phyloP scores from a whole-genome alignment of 2,888 invertebrate genomes.

The Parnassius smintheus region DNA sequence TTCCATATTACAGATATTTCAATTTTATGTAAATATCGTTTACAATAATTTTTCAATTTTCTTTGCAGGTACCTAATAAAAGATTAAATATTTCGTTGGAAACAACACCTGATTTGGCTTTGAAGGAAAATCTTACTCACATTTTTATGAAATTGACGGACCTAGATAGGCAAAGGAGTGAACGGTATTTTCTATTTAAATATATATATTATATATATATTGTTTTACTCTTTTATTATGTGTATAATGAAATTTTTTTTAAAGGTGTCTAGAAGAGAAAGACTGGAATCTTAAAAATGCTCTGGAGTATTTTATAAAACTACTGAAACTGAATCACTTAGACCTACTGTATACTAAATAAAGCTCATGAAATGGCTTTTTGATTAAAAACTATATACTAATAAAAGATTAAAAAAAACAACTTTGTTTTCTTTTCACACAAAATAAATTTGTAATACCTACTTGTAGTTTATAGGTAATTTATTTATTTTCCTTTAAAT shows the following conservation, averaged over 20 bases:
- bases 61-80: conserved; percentile 46
- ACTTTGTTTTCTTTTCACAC: too few species aligned
- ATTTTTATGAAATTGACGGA: conserved; percentile 62
- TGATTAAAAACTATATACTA: too few species aligned
- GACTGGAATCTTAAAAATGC: conserved; percentile 81
- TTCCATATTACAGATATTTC: too few species aligned
- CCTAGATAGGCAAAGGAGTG: conserved; percentile 45
- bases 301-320: conserved; percentile 55
- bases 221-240: neutral
- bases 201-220: too few species aligned
- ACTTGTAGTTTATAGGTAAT: too few species aligned
- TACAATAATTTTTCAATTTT: conserved; percentile 11
- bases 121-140: conserved; percentile 49
- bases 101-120: conserved; percentile 51
- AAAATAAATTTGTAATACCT: too few species aligned
- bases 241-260: conserved; percentile 38
- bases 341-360: conserved; percentile 35
- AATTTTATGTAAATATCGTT: neutral
- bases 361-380: neutral
- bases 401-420: too few species aligned
- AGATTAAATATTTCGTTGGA: conserved; percentile 53
- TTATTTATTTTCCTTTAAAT: too few species aligned
- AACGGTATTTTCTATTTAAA: conserved; percentile 43
- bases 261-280: conserved; percentile 83
- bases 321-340: conserved; percentile 52